phyloP scores from a whole-genome alignment of 2,888 invertebrate genomes.

The Heterodera filipjevi region DNA sequence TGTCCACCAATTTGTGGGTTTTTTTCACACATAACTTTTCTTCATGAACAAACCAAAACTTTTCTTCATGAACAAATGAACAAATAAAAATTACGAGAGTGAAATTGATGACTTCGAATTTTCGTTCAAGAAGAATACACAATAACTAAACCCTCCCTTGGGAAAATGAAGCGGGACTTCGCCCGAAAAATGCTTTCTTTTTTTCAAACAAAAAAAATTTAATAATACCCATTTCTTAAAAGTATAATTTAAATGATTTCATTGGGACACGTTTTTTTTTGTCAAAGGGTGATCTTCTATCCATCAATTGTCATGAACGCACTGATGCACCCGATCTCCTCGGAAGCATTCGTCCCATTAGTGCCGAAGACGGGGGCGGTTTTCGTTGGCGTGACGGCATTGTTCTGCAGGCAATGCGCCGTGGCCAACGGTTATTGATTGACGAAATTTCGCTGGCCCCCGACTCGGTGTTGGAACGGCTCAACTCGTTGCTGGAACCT shows the following conservation, averaged over 20 bases:
- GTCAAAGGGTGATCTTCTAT: slow-evolving; percentile 74
- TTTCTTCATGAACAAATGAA: no score
- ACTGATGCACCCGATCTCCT: slow-evolving; percentile 97
- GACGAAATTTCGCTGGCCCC: slow-evolving; percentile 98
- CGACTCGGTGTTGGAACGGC: slow-evolving; percentile 81
- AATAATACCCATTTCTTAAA: no score
- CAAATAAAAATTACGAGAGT: no score
- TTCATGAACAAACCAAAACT: no score
- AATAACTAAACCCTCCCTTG: no score
- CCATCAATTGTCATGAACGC: slow-evolving; percentile 96
- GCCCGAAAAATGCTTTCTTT: no score
- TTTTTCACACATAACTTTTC: slow-evolving; percentile 7
- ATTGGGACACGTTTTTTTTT: no score
- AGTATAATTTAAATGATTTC: no score
- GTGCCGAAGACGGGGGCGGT: slow-evolving; percentile 44
- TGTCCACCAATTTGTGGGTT: slow-evolving; percentile 69
- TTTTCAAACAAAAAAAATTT: no score
- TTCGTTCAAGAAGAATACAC: no score
- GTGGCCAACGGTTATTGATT: slow-evolving; percentile 85
- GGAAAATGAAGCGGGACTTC: no score
- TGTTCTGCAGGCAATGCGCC: slow-evolving; percentile 84
- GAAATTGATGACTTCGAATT: no score
- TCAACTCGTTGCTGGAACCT: slow-evolving; percentile 91
- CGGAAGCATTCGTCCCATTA: slow-evolving; percentile 87
- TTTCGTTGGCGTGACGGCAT: slow-evolving; percentile 90